Conservation (phyloP, 2,797 vertebrate species). For the Anolis apletophallus region DNA sequence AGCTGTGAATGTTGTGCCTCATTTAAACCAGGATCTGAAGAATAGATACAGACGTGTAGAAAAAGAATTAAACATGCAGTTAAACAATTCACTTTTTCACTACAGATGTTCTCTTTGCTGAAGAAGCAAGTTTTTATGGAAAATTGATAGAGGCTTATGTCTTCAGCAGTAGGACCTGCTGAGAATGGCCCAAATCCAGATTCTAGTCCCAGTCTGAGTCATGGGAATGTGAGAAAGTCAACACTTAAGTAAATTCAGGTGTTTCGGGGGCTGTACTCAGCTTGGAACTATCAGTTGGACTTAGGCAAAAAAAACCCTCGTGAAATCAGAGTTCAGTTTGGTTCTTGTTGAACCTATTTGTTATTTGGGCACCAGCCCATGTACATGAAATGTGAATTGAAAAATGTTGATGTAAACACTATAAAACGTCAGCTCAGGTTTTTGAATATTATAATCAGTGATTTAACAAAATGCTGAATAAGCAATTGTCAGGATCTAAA, state of each 20-base stretch:
- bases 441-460: conserved; percentile 70
- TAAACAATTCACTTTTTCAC: neutral
- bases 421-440: conserved; percentile 59
- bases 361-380: neutral
- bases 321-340: neutral
- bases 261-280: too few species aligned
- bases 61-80: neutral
- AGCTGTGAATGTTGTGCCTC: neutral
- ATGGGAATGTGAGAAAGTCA: too few species aligned
- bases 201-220: too few species aligned
- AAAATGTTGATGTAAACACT: neutral
- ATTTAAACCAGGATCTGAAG: conserved; percentile 8
- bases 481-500: conserved; percentile 40
- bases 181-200: too few species aligned
- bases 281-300: neutral
- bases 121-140: neutral
- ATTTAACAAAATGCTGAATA: conserved; percentile 54
- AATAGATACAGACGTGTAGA: neutral
- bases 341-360: neutral
- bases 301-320: neutral
- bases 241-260: too few species aligned
- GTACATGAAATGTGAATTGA: neutral
- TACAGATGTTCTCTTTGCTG: neutral
- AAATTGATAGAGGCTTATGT: neutral
- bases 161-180: neutral